phyloP scores from a whole-genome alignment of 2,797 vertebrate species.

The Hephaestus fuliginosus region DNA sequence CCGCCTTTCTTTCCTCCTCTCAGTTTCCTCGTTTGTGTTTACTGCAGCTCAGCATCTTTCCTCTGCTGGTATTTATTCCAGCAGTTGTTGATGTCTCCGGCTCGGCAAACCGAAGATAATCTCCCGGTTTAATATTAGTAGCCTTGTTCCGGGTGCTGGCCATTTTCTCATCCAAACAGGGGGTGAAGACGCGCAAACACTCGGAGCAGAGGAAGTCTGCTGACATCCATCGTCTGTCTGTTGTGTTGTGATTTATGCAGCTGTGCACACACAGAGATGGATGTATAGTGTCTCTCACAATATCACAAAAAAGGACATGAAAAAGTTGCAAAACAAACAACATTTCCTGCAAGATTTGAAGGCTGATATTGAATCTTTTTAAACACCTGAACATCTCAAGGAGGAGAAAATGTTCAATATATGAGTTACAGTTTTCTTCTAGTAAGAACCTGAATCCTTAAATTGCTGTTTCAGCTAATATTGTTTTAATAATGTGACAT shows the following conservation, averaged over 20 bases:
- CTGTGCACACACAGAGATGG: background rate
- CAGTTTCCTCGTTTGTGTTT: constrained; percentile 1
- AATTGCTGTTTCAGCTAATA: constrained; percentile 15
- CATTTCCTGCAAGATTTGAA: background rate
- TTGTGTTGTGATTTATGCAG: background rate
- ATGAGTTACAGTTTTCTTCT: background rate
- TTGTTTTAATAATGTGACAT: constrained; percentile 4
- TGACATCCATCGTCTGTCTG: background rate
- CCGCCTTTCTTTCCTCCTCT: background rate
- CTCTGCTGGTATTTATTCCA: background rate
- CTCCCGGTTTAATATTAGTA: background rate
- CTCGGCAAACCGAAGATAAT: constrained; percentile 2
- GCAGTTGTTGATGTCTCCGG: background rate
- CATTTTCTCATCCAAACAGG: constrained; percentile 7
- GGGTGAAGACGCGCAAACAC: background rate
- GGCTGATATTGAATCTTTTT: background rate
- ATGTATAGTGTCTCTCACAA: background rate
- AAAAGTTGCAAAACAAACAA: background rate
- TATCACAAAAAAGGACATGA: background rate
- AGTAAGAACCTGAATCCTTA: background rate
- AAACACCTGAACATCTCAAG: background rate
- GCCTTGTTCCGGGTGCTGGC: background rate
- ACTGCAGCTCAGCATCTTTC: background rate
- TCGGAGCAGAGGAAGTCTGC: background rate
- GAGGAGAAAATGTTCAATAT: background rate